Percentiles rank a stretch among this genome's conserved stretches.
Evolutionary conservation across 2,797 vertebrate species (phyloP).

Genomic region (Columba guinea): DNA sequence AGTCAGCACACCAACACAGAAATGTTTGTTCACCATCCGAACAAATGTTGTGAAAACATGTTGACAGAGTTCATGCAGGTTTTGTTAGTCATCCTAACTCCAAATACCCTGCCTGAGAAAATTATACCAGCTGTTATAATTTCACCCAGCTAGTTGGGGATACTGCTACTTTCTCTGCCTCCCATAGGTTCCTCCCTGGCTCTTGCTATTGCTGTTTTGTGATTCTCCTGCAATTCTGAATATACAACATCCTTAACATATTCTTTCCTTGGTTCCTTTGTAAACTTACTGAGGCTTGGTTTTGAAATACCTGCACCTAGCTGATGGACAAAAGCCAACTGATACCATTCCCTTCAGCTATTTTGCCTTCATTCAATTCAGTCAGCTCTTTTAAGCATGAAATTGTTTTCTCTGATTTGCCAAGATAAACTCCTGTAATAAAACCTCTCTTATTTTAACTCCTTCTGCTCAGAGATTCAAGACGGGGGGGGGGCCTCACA

Average conservation of each 20-base stretch:
- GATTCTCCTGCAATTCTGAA: background rate
- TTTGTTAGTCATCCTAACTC: background rate
- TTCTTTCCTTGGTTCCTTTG: background rate
- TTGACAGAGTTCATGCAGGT: background rate
- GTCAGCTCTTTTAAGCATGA: conserved; percentile 30
- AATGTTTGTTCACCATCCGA: background rate
- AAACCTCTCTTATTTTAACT: conserved; percentile 20
- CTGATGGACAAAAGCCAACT: background rate
- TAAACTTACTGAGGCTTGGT: background rate
- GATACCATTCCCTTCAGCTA: conserved; percentile 10
- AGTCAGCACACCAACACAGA: conserved; percentile 23
- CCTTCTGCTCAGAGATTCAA: background rate
- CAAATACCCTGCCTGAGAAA: background rate
- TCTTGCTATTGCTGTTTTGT: background rate
- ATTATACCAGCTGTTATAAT: background rate
- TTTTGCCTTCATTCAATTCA: conserved; percentile 18
- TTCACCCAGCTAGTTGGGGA: background rate
- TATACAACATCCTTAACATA: background rate
- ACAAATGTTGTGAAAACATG: conserved; percentile 6
- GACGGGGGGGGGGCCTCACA: background rate
- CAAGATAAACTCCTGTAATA: background rate
- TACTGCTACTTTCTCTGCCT: background rate
- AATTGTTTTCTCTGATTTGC: conserved; percentile 29
- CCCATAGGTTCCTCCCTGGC: background rate
- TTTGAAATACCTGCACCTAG: conserved; percentile 31